phyloP scores from a whole-genome alignment of 2,888 invertebrate genomes.

The Mythimna ferrago region DNA sequence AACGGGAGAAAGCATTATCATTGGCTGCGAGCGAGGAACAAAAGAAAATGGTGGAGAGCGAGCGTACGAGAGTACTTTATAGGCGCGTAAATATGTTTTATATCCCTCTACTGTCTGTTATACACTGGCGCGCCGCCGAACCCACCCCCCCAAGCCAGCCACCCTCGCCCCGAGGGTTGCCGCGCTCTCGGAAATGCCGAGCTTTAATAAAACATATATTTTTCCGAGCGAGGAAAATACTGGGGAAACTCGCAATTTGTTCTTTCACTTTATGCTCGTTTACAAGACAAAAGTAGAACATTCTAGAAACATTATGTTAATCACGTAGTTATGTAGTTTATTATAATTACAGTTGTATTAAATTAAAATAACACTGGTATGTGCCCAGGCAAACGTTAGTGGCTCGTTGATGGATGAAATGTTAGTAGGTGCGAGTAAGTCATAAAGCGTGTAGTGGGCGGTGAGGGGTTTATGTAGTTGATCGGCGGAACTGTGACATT shows the following conservation, averaged over 20 bases:
- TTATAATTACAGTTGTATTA: constrained; percentile 72
- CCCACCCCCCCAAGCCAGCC: constrained; percentile 76
- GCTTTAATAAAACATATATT: constrained; percentile 91
- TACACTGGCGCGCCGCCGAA: constrained; percentile 88
- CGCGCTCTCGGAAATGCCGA: constrained; percentile 90
- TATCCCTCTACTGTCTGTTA: constrained; percentile 91
- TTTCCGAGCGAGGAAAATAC: constrained; percentile 91
- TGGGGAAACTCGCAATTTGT: constrained; percentile 91
- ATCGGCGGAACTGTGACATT: constrained; percentile 80
- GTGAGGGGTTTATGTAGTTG: constrained; percentile 73
- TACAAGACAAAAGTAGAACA: constrained; percentile 91
- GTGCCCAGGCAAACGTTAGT: constrained; percentile 24
- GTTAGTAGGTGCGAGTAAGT: constrained; percentile 72
- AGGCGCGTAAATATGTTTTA: constrained; percentile 91
- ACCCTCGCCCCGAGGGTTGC: constrained; percentile 84
- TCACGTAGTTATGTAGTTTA: constrained; percentile 87
- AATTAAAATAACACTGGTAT: constrained; percentile 63
- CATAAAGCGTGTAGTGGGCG: constrained; percentile 75
- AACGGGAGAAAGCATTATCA: constrained; percentile 90
- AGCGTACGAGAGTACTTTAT: constrained; percentile 91
- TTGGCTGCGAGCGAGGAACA: constrained; percentile 90
- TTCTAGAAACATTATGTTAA: constrained; percentile 90
- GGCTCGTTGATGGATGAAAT: constrained; percentile 60
- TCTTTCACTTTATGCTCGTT: constrained; percentile 91
- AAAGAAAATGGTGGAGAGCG: constrained; percentile 90